These are phyloP conservation scores for Symphodus melops DNA, from an alignment of 2,113 vertebrate genomes.

Conservation along the genomic window DNA sequence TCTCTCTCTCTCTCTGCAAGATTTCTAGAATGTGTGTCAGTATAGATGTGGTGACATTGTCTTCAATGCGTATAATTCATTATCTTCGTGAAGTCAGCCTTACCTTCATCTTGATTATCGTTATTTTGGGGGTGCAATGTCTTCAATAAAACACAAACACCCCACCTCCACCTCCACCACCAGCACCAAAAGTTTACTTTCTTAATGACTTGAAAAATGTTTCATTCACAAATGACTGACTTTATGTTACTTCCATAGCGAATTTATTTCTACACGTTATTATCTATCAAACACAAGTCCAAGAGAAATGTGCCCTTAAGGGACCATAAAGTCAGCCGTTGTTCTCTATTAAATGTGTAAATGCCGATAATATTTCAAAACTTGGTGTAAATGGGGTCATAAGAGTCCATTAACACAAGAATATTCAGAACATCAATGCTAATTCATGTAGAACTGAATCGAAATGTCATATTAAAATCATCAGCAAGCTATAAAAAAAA, in stretches of 20 bases:
- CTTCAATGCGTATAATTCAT: neutral
- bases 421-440: neutral
- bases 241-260: neutral
- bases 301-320: neutral
- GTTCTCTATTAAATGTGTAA: neutral
- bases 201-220: neutral
- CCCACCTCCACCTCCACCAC: too few relatives aligned
- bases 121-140: neutral
- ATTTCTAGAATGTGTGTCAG: too few relatives aligned
- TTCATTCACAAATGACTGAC: neutral
- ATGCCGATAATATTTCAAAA: neutral
- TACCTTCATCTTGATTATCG: neutral
- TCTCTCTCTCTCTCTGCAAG: too few relatives aligned
- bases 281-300: slow-evolving; percentile 3
- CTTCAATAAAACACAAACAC: neutral
- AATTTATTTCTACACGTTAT: neutral
- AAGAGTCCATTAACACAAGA: neutral
- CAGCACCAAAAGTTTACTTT: too few relatives aligned
- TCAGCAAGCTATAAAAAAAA: neutral
- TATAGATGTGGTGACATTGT: too few relatives aligned
- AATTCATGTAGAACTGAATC: neutral
- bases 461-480: neutral
- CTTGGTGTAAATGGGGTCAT: neutral
- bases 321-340: neutral
- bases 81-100: neutral